Conservation (phyloP, 2,113 vertebrate genomes). For the Callipepla californica region DNA sequence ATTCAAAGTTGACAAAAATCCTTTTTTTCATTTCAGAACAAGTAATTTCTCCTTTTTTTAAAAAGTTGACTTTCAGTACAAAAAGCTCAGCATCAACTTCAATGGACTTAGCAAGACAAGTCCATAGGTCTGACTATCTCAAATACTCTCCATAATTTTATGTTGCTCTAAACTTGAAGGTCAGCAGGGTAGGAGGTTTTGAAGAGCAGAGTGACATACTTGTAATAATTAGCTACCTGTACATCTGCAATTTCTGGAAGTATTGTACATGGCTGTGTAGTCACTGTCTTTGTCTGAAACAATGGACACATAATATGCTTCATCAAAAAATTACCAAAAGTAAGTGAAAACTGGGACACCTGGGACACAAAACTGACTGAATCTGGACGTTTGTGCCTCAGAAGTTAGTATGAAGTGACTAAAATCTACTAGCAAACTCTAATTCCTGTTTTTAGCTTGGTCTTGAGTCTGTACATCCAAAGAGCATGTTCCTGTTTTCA, state of each 20-base stretch:
- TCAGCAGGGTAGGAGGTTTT: neutral
- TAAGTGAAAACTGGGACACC: neutral
- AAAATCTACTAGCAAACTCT: neutral
- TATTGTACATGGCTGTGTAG: neutral
- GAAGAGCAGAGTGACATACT: neutral
- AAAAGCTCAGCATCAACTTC: neutral
- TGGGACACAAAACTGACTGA: neutral
- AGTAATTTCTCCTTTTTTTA: neutral
- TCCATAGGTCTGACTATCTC: neutral
- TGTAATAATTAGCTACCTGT: neutral
- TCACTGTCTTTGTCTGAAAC: neutral
- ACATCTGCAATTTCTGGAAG: constrained; percentile 4
- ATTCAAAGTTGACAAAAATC: constrained; percentile 2
- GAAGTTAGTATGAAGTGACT: neutral
- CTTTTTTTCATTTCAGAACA: neutral
- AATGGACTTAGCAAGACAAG: neutral
- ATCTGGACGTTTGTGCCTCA: neutral
- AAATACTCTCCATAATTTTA: neutral
- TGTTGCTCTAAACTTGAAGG: neutral
- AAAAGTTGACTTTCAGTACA: neutral
- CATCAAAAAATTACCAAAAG: neutral
- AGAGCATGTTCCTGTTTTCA: neutral
- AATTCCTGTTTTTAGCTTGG: neutral
- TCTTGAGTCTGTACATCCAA: neutral
- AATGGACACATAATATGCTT: neutral